phyloP scores from a whole-genome alignment of 2,888 invertebrate species.

The Plusia festucae region DNA sequence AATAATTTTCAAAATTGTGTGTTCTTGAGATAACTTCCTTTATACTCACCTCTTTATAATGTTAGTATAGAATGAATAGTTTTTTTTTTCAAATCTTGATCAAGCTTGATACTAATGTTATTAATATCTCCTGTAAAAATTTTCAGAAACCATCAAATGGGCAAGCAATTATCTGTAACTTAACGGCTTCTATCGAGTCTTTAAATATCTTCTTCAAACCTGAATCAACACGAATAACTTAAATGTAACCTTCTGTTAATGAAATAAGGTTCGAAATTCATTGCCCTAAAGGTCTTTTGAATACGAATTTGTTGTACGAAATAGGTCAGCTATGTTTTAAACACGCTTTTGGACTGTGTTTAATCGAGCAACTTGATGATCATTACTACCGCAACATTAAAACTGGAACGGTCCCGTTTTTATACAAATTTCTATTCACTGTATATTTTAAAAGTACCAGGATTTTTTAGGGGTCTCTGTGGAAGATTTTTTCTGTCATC shows the following conservation, averaged over 20 bases:
- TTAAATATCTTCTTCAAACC: background rate
- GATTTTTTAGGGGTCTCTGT: constrained; percentile 10
- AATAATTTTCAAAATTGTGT: no score
- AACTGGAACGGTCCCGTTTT: constrained; percentile 32
- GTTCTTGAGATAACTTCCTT: no score
- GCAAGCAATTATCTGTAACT: background rate
- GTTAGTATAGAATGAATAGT: no score
- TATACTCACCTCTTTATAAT: no score
- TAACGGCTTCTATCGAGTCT: background rate
- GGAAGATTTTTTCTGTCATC: no score
- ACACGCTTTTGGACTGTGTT: constrained; percentile 23
- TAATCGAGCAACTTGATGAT: constrained; percentile 43
- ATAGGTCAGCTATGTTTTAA: constrained; percentile 45
- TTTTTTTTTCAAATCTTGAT: no score
- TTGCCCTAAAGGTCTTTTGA: constrained; percentile 25
- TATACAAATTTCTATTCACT: constrained; percentile 48
- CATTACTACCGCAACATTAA: constrained; percentile 42
- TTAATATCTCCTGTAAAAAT: no score
- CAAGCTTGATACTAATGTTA: no score
- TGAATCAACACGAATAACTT: background rate
- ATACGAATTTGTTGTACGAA: constrained; percentile 24
- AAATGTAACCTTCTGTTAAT: background rate
- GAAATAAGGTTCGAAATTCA: constrained; percentile 10
- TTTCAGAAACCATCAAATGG: background rate
- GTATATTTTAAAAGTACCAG: constrained; percentile 28